Evolutionary conservation across 1,140 invertebrate species (phyloP).

Genomic region (Acromyrmex charruanus): DNA sequence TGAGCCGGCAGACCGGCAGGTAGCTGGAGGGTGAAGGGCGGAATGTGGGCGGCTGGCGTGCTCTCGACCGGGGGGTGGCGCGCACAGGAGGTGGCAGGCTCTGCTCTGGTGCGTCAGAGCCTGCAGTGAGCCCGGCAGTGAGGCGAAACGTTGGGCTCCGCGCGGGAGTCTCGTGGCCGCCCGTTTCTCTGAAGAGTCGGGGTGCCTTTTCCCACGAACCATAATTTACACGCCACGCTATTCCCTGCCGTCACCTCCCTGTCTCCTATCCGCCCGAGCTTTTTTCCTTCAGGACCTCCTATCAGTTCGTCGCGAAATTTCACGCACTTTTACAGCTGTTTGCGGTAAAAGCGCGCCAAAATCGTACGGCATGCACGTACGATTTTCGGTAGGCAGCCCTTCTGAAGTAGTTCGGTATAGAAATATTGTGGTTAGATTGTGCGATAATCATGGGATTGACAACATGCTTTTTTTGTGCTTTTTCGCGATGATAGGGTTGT

Average conservation of each 20-base stretch:
- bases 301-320: slow-evolving; percentile 14
- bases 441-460: neutral
- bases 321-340: slow-evolving; percentile 13
- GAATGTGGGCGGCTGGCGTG: slow-evolving; percentile 71
- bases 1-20: slow-evolving; percentile 64
- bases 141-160: slow-evolving; percentile 85
- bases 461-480: neutral
- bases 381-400: slow-evolving; percentile 18
- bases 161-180: slow-evolving; percentile 84
- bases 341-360: slow-evolving; percentile 32
- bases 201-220: slow-evolving; percentile 73
- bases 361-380: slow-evolving; percentile 25
- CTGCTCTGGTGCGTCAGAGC: slow-evolving; percentile 82
- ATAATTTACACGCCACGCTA: slow-evolving; percentile 45
- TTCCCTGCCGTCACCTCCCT: slow-evolving; percentile 13
- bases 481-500: neutral
- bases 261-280: neutral
- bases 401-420: neutral
- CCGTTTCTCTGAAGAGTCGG: slow-evolving; percentile 76
- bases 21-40: slow-evolving; percentile 72
- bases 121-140: slow-evolving; percentile 86
- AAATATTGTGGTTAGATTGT: neutral
- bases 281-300: neutral
- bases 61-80: slow-evolving; percentile 73
- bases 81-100: slow-evolving; percentile 79